Evolutionary conservation across 2,888 invertebrate genomes (phyloP), one percentile per base, ranked within the genome.

Genomic region (Cancer borealis): DNA sequence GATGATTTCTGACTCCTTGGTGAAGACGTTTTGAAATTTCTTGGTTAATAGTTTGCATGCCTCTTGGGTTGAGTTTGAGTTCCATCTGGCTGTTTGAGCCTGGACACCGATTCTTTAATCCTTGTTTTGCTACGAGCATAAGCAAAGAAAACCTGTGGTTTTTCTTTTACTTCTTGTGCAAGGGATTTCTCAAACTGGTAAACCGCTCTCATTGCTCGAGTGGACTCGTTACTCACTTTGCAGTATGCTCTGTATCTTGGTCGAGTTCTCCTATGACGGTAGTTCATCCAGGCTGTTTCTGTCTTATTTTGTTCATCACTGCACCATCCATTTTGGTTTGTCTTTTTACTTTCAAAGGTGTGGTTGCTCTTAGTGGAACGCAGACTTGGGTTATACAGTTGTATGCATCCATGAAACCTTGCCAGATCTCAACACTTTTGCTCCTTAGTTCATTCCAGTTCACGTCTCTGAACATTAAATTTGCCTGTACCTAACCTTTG

Each of bases 391-490:
- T 46, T n/a, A 45, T 47, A 14, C 26, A 21, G 26, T 89, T 46
- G 47, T 89, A 89, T 26, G 12, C 26, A n/a, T 89, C 47, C 10
- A n/a, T 46, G 49, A 89, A 46, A n/a, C 4, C 39, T 30, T 91
- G 2, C 91, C 54, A 91, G 30, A 91, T 91, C 14, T 60, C 84
- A 39, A 79, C 79, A 45, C 46, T 73, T 45, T 73, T 92, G 26
- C 30, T 3, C 47, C 45, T 79, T 79, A 79, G 39, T 21, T 92
- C 84, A 45, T 92, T 46, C 92, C 92, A 92, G 92, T 92, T 79
- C n/a, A 92, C n/a, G 17, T 79, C 1, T 73, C 21, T 79, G 26
- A 79, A 79, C 92, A 39, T 92, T 73, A 10, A n/a, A 17, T 30
- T 8, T 26, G 45, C 66, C 10, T 88, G 39, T 45, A 88, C 17